These are phyloP conservation scores for Ophiodon elongatus DNA, from an alignment of 2,113 vertebrate genomes.

Conservation along the genomic window DNA sequence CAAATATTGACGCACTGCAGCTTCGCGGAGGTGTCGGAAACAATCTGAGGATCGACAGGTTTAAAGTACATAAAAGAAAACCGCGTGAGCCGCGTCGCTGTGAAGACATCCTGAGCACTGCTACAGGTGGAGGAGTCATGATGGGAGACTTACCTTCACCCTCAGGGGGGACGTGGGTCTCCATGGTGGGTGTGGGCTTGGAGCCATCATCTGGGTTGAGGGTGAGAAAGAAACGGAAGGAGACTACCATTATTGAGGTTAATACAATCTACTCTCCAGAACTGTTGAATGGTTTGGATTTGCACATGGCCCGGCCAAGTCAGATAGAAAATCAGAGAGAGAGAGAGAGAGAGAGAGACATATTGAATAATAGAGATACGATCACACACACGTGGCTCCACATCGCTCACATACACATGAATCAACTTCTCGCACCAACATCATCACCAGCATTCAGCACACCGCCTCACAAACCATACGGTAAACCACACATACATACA, in stretches of 20 bases:
- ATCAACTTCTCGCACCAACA: constrained; percentile 41
- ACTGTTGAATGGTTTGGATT: constrained; percentile 99
- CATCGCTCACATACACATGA: constrained; percentile 26
- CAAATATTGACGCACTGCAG: constrained; percentile 4
- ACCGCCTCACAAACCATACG: neutral
- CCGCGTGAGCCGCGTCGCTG: neutral
- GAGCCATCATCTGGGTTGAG: constrained; percentile 99
- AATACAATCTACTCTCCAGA: constrained; percentile 99
- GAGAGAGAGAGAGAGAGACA: constrained; percentile 45
- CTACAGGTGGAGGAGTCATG: neutral
- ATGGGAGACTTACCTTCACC: constrained; percentile 90
- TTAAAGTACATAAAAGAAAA: constrained; percentile 18
- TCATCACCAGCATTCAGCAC: constrained; percentile 45
- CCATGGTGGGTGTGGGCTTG: constrained; percentile 96
- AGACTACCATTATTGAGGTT: constrained; percentile 99
- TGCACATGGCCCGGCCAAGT: constrained; percentile 94
- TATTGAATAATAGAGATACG: constrained; percentile 43
- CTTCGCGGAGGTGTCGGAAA: neutral
- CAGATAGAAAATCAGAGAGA: constrained; percentile 50
- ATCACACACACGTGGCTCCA: constrained; percentile 42
- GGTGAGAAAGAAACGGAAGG: constrained; percentile 99
- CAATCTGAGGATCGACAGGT: neutral
- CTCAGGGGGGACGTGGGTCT: constrained; percentile 91
- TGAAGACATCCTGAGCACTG: neutral
- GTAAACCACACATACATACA: constrained; percentile 16